Evolutionary conservation across 1,140 invertebrate species (phyloP), one percentile per base, ranked within the genome.

Genomic region (Fopius arisanus): DNA sequence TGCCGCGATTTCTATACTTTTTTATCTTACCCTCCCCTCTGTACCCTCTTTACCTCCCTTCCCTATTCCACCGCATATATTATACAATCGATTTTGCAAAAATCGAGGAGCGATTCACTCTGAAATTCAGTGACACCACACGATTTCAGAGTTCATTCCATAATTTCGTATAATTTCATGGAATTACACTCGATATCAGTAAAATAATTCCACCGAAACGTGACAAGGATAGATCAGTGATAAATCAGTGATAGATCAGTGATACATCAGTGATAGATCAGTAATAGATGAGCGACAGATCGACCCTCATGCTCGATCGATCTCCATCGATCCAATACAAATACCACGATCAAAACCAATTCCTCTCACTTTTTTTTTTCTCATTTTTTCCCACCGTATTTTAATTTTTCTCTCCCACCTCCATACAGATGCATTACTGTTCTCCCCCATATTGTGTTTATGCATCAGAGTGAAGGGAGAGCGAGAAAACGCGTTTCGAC

Each of bases 1-100:
- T 75, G 70, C 76, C 19, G 76, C 76, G 48, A 54, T 59, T 70
- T 70, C 75, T 75, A 75, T 76, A 67, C 77, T 78, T 74, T 79
- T 78, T 81, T 76, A 67, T 41, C 72, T 74, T 74, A 70, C 73
- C 75, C 74, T 74, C 73, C 66, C 69, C 76, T 72, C 70, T 74
- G 40, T 68, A 65, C 29, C 40, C 51, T 31, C 70, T 65, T 19
- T 40, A 72, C 72, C 66, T 68, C 29, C 67, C 65, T 67, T 71
- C 70, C 16, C 77, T 65, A 72, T 74, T 28, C 59, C 16, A 41
- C 70, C 43, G 70, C 48, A 72, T 72, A 72, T 72, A 72, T 72
- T 72, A 72, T 51, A 66, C 33, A 48, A 59, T 66, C 51, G 14
- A 12, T 40, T 59, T 23, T 37, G 28, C 62, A 66, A 23, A 28